A percentile compares a stretch with the other conserved stretches of the same genome.
Evolutionary conservation across 2,113 vertebrate species (phyloP).

Genomic region (Thunnus maccoyii): DNA sequence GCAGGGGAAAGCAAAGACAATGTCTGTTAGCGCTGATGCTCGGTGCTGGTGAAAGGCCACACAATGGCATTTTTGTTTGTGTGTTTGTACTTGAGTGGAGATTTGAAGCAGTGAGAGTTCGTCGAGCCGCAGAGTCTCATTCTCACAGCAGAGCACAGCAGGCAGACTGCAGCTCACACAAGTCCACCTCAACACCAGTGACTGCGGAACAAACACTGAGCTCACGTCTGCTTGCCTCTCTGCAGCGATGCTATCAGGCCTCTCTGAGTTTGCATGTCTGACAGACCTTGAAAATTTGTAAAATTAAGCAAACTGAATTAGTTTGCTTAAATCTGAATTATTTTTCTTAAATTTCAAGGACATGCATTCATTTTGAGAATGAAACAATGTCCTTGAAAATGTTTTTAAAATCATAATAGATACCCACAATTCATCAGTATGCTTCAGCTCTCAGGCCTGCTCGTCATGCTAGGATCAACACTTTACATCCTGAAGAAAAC

Average conservation of each 20-base stretch:
- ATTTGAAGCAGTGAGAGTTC: conserved; percentile 45
- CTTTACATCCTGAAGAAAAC: too few species aligned
- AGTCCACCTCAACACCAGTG: conserved; percentile 18
- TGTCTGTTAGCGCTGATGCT: conserved; percentile 83
- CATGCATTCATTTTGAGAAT: too few species aligned
- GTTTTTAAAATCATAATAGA: too few species aligned
- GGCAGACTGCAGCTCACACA: conserved; percentile 7
- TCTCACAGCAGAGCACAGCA: conserved; percentile 56
- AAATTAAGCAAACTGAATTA: too few species aligned
- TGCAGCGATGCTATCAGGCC: conserved; percentile 1
- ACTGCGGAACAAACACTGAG: conserved; percentile 30
- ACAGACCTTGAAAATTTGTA: too few species aligned
- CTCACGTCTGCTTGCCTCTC: conserved; percentile 46
- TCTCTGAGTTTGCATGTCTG: not conserved
- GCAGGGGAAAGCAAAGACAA: conserved; percentile 82
- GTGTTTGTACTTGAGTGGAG: conserved; percentile 67
- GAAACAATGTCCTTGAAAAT: too few species aligned
- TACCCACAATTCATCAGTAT: too few species aligned
- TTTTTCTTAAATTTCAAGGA: too few species aligned
- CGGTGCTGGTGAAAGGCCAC: conserved; percentile 64
- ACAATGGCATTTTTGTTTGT: conserved; percentile 78
- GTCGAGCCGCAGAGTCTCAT: conserved; percentile 40
- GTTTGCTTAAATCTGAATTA: too few species aligned
- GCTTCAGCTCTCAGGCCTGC: too few species aligned
- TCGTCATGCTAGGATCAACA: too few species aligned